These are phyloP conservation scores for Rhegmatorhina hoffmannsi DNA, from an alignment of 2,113 vertebrate genomes.

Conservation along the genomic window DNA sequence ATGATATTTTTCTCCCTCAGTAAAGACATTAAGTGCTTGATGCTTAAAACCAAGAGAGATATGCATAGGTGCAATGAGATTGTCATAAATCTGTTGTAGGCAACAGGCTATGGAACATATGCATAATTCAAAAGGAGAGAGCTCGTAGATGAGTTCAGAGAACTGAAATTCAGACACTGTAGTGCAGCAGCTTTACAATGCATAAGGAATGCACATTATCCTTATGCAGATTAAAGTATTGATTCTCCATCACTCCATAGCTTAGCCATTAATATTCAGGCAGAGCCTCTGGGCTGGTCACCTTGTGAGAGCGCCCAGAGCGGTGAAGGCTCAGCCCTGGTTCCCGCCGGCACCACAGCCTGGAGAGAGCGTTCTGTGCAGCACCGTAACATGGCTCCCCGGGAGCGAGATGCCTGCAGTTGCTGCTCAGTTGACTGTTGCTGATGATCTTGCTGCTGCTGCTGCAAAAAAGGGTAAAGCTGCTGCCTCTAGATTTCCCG, in stretches of 20 bases:
- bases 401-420: background rate
- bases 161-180: constrained; percentile 25
- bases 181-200: constrained; percentile 19
- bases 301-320: background rate
- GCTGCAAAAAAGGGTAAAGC: constrained; percentile 26
- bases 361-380: background rate
- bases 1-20: constrained; percentile 16
- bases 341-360: background rate
- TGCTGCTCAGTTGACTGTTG: constrained; percentile 57
- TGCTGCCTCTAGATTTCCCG: constrained; percentile 63
- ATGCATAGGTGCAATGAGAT: constrained; percentile 60
- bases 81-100: constrained; percentile 59
- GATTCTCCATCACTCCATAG: constrained; percentile 19
- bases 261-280: constrained; percentile 19
- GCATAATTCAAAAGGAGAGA: constrained; percentile 58
- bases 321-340: background rate
- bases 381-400: constrained; percentile 47
- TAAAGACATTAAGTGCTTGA: constrained; percentile 48
- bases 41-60: constrained; percentile 51
- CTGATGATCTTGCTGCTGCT: constrained; percentile 62
- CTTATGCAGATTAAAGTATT: constrained; percentile 45
- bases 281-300: background rate
- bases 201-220: background rate
- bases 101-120: constrained; percentile 60
- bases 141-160: constrained; percentile 8